These are phyloP conservation scores for Leptinotarsa peninsularis DNA, from an alignment of 2,888 invertebrate genomes.

Conservation along the genomic window DNA sequence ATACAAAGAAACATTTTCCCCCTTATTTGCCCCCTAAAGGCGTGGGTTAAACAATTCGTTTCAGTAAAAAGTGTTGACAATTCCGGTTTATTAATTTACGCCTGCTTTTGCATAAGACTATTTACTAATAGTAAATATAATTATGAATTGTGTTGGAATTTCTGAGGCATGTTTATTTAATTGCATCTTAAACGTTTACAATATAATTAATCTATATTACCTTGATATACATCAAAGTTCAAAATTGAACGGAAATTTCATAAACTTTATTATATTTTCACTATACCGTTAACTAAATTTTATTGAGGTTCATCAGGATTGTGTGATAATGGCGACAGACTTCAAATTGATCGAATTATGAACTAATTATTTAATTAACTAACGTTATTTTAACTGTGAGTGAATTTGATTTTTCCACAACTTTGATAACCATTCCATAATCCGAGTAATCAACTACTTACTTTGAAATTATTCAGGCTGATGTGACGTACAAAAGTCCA, in stretches of 20 bases:
- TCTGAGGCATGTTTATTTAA: not conserved
- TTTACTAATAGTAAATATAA: not conserved
- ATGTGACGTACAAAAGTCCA: slow-evolving; percentile 1
- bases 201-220: not conserved
- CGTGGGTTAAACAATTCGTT: no score
- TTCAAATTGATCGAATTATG: no score
- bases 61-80: no score
- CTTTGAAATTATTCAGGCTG: not conserved
- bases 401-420: no score
- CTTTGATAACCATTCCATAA: no score
- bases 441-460: not conserved
- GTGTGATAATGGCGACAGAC: no score
- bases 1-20: no score
- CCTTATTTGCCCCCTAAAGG: no score
- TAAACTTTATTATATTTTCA: not conserved
- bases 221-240: not conserved
- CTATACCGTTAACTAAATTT: not conserved
- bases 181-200: not conserved
- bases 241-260: not conserved
- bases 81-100: no score
- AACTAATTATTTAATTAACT: no score
- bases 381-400: no score
- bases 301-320: no score
- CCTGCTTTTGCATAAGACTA: not conserved
- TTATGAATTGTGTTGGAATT: not conserved